Percentiles rank a stretch among this genome's conserved stretches.
phyloP scores from a whole-genome alignment of 1,140 invertebrate genomes.

The Bradysia coprophila region DNA sequence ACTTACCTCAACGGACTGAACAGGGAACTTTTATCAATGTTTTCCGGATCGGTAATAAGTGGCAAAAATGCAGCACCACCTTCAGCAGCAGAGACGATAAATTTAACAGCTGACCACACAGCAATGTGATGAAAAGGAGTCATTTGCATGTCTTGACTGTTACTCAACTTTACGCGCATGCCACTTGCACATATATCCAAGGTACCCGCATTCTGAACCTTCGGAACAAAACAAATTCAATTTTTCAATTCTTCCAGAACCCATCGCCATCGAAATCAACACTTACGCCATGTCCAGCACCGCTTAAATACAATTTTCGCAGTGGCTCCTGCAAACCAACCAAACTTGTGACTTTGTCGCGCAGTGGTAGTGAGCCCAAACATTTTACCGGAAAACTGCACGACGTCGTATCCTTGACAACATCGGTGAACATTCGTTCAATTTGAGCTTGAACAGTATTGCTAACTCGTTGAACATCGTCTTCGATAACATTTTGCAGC shows the following conservation, averaged over 20 bases:
- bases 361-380: conserved; percentile 56
- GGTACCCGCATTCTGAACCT: conserved; percentile 24
- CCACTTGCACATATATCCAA: conserved; percentile 52
- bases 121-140: conserved; percentile 78
- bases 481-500: conserved; percentile 7
- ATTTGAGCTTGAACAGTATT: conserved; percentile 69
- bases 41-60: conserved; percentile 65
- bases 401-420: conserved; percentile 43
- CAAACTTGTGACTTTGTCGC: conserved; percentile 60
- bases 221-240: background rate
- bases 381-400: conserved; percentile 54
- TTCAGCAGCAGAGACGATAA: conserved; percentile 36
- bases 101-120: conserved; percentile 76
- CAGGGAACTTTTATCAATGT: conserved; percentile 47
- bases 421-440: conserved; percentile 68
- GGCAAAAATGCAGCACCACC: conserved; percentile 54
- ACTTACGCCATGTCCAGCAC: conserved; percentile 14
- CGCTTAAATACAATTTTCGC: conserved; percentile 49
- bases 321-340: conserved; percentile 65
- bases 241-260: background rate
- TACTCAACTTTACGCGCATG: conserved; percentile 29
- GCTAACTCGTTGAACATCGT: conserved; percentile 27
- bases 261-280: too few relatives aligned
- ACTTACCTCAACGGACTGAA: conserved; percentile 29
- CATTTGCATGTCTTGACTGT: conserved; percentile 25